Percentiles rank a stretch among this genome's conserved stretches.
Evolutionary conservation across 2,888 invertebrate genomes (phyloP).

Genomic region (Laothoe populi): DNA sequence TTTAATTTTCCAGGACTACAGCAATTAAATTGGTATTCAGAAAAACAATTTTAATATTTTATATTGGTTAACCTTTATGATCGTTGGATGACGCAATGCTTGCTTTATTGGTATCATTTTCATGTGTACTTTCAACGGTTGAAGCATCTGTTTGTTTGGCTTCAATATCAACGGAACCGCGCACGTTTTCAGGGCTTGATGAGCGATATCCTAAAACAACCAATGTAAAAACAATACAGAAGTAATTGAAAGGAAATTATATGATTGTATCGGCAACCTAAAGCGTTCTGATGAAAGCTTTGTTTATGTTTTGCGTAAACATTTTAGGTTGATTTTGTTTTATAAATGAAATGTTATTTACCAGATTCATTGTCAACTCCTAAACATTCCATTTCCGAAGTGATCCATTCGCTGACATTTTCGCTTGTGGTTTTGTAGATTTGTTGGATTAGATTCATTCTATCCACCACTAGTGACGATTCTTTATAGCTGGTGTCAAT

Average conservation of each 20-base stretch:
- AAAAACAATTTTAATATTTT: no score
- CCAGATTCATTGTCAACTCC: conserved; percentile 55
- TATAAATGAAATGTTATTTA: conserved; percentile 32
- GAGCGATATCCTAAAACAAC: conserved; percentile 48
- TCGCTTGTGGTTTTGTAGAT: conserved; percentile 42
- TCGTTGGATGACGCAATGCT: not conserved
- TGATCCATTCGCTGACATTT: conserved; percentile 45
- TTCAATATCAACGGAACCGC: conserved; percentile 32
- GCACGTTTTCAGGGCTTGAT: conserved; percentile 36
- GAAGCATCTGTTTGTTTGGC: conserved; percentile 30
- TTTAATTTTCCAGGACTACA: not conserved
- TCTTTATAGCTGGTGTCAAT: conserved; percentile 12
- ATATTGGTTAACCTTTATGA: not conserved
- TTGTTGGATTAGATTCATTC: conserved; percentile 7
- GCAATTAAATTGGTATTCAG: not conserved
- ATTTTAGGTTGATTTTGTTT: not conserved
- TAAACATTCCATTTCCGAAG: conserved; percentile 46
- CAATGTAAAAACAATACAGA: conserved; percentile 18
- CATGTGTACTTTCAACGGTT: not conserved
- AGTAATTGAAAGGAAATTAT: conserved; percentile 12
- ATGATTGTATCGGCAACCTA: not conserved
- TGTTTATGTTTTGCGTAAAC: not conserved
- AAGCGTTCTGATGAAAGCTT: not conserved
- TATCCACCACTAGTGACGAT: not conserved
- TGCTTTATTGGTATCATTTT: conserved; percentile 10